These are phyloP conservation scores for Archocentrus centrarchus DNA, from an alignment of 2,113 vertebrate genomes.

Conservation along the genomic window DNA sequence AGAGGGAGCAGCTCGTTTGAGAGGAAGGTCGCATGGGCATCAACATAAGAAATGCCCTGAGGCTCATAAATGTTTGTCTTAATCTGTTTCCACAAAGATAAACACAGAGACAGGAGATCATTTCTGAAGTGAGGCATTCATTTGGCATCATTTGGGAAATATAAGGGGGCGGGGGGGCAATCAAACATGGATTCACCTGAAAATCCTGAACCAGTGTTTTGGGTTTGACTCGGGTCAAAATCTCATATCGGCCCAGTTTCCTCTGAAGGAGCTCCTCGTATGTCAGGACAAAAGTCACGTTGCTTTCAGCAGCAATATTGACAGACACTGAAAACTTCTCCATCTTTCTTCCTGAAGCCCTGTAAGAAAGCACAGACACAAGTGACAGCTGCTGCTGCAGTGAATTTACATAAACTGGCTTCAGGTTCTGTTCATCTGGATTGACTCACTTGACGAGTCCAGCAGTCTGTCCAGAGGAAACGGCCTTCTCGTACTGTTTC, in stretches of 20 bases:
- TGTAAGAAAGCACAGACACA: conserved; percentile 9
- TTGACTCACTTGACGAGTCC: conserved; percentile 87
- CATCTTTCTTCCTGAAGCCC: conserved; percentile 89
- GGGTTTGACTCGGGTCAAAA: conserved; percentile 89
- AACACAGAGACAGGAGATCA: not conserved
- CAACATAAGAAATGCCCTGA: conserved; percentile 87
- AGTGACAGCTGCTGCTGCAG: fast-evolving
- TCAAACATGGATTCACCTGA: conserved; percentile 35
- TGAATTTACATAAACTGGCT: fast-evolving
- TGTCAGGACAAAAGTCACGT: conserved; percentile 86
- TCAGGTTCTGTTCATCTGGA: not conserved
- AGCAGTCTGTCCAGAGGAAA: conserved; percentile 88
- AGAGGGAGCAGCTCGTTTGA: conserved; percentile 86
- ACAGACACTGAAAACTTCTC: conserved; percentile 93
- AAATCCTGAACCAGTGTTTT: conserved; percentile 86
- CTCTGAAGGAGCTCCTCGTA: conserved; percentile 93
- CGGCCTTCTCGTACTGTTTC: conserved; percentile 89
- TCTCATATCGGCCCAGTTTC: conserved; percentile 86
- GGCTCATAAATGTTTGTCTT: conserved; percentile 90
- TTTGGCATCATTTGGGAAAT: not conserved
- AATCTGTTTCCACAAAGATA: conserved; percentile 82
- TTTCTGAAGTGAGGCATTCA: not conserved
- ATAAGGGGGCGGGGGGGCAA: not conserved
- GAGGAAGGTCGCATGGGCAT: conserved; percentile 86
- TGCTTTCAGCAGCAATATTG: conserved; percentile 85